These are phyloP conservation scores for Sphecodes monilicornis DNA, from an alignment of 2,888 invertebrate genomes.

Conservation along the genomic window DNA sequence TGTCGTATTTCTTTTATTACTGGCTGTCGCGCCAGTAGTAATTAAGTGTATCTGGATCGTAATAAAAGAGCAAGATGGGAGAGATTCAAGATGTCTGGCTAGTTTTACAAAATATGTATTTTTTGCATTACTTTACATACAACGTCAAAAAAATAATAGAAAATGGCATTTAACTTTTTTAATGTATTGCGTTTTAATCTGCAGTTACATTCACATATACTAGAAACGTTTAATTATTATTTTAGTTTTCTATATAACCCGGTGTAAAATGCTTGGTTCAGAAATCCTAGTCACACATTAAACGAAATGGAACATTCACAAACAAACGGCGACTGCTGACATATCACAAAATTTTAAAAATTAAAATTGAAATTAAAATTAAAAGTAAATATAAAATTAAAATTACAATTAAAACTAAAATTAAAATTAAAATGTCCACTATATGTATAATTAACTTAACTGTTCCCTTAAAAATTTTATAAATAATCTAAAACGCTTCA, in stretches of 20 bases:
- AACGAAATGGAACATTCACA: not conserved
- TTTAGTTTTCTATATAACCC: too few relatives aligned
- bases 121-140: not conserved
- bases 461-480: not conserved
- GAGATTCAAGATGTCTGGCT: not conserved
- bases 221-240: not conserved
- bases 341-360: too few relatives aligned
- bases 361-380: too few relatives aligned
- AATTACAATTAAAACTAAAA: too few relatives aligned
- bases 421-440: not conserved
- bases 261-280: not conserved
- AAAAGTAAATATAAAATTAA: too few relatives aligned
- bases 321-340: too few relatives aligned
- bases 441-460: not conserved
- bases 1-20: not conserved
- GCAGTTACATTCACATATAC: constrained; percentile 3
- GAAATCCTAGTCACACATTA: not conserved
- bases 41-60: not conserved
- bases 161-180: not conserved
- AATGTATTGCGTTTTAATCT: not conserved
- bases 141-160: not conserved
- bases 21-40: not conserved
- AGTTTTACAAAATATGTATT: not conserved
- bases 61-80: not conserved
- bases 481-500: not conserved